Evolutionary conservation across 2,113 vertebrate species (phyloP), one percentile per base, ranked within the genome.

Genomic region (Lanius collurio): DNA sequence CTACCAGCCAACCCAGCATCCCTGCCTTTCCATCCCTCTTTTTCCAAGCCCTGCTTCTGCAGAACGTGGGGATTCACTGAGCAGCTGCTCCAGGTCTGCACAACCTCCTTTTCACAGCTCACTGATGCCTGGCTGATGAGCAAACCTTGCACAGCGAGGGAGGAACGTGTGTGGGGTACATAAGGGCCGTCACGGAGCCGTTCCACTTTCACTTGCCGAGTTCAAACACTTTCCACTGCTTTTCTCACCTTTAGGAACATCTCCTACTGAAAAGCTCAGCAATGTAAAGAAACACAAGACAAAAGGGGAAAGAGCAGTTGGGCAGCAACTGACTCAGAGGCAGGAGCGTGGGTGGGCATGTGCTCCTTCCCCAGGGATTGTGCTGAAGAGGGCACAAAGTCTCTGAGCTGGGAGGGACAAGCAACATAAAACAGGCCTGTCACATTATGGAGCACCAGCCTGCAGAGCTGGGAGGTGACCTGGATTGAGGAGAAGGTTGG

Each of bases 171-270:
- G 7, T 26, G 18, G 42, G 41, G 46, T 44, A 12, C 28, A 13
- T 2, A 68, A 70, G 75, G 71, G 62, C 28, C 5, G 4, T 37
- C 49, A 30, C 0, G 0, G 94, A 65, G 59, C 68, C 0, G 83
- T 46, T 70, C 91, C 83, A 74, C 83, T 96, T 95, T 81, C 55
- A 1, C 71, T 77, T 70, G 80, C 77, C 87, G 15, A 39, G 55
- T 63, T 91, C 73, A 74, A 90, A 69, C 0, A 1, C 55, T 81
- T 93, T 92, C 85, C 78, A 33, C 78, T 52, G 80, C 91, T 95
- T 86, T 96, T 96, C 94, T 87, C 91, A 89, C 91, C 55, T 69
- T 49, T 57, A 57, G 83, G 91, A 92, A 94, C 87, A 87, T 92
- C 78, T 90, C 41, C 83, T 69, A 3, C 86, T 22, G 55, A 56